Conservation (phyloP, 2,888 invertebrate genomes). For the Oscheius myriophilus region DNA sequence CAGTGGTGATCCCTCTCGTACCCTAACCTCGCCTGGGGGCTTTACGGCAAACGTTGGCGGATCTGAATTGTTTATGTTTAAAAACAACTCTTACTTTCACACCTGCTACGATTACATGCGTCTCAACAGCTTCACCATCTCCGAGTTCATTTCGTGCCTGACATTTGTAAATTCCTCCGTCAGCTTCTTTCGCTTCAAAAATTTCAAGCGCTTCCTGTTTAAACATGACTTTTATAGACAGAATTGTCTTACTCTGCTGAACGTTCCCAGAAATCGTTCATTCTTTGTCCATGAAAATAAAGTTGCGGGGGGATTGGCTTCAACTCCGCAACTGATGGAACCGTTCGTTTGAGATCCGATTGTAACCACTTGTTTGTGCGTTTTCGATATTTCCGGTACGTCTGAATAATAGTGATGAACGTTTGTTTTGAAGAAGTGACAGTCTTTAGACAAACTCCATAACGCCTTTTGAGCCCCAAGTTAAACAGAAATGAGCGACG, state of each 20-base stretch:
- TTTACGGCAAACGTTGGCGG: slow-evolving; percentile 54
- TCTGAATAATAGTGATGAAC: slow-evolving; percentile 37
- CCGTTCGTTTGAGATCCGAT: slow-evolving; percentile 49
- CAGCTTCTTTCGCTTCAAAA: slow-evolving; percentile 30
- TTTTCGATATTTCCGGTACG: slow-evolving; percentile 44
- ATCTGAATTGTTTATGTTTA: slow-evolving; percentile 36
- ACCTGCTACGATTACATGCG: slow-evolving; percentile 64
- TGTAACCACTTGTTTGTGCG: slow-evolving; percentile 54
- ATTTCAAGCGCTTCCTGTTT: background rate
- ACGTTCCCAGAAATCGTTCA: slow-evolving; percentile 51
- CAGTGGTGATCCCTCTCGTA: slow-evolving; percentile 52
- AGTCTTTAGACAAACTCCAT: no score
- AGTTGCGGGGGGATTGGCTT: slow-evolving; percentile 65
- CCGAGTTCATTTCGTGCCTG: slow-evolving; percentile 63
- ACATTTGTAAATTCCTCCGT: slow-evolving; percentile 65
- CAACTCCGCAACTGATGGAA: slow-evolving; percentile 57
- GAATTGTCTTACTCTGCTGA: slow-evolving; percentile 20
- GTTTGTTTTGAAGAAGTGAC: no score
- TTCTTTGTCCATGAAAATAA: slow-evolving; percentile 65
- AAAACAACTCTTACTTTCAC: background rate
- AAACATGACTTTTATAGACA: background rate
- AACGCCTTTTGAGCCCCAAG: no score
- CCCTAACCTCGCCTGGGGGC: slow-evolving; percentile 56
- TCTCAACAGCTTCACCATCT: slow-evolving; percentile 57
- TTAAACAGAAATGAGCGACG: no score